Evolutionary conservation across 2,888 invertebrate genomes (phyloP), one percentile per base, ranked within the genome.

Genomic region (Oegoconia quadripuncta): DNA sequence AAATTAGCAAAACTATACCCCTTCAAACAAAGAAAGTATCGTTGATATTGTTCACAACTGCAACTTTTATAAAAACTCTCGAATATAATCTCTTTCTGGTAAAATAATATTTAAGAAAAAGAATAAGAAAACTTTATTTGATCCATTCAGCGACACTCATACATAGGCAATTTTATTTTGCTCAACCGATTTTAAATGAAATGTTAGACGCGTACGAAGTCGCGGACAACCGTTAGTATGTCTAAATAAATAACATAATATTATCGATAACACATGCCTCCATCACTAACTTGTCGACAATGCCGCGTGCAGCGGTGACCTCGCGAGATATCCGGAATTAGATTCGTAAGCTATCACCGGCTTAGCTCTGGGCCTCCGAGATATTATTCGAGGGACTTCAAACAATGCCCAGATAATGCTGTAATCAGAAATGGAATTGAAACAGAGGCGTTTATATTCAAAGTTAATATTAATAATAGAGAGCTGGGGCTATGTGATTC

Each of bases 301-400:
- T 34, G 31, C 37, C 37, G 34, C 39, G 28, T 40, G 68, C 68
- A 69, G 54, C 53, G 51, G 55, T 56, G 67, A 66, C 70, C 66
- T 55, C 66, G 64, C 62, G 57, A 61, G 58, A 65, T 63, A 62
- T 50, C 51, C 57, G 50, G 62, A 75, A 76, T 76, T 74, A 74
- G 73, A 74, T 76, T 75, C 69, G 74, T 68, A 71, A 71, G 74
- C 74, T 71, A 76, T 76, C 56, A 62, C 58, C 47, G 44, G 54
- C 45, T 57, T 56, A 56, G 56, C 45, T 34, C 50, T 46, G 64
- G 56, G 50, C 58, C 48, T 46, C 37, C 51, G 58, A 57, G 61
- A 56, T 67, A 68, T 62, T 53, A 61, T 55, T 35, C 44, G 29
- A 17, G 38, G 28, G 30, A 18, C 18, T 34, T 28, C 33, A 54